Evolutionary conservation across 2,888 invertebrate genomes (phyloP), one percentile per base, ranked within the genome.

Genomic region (Drosophila austrosaltans): DNA sequence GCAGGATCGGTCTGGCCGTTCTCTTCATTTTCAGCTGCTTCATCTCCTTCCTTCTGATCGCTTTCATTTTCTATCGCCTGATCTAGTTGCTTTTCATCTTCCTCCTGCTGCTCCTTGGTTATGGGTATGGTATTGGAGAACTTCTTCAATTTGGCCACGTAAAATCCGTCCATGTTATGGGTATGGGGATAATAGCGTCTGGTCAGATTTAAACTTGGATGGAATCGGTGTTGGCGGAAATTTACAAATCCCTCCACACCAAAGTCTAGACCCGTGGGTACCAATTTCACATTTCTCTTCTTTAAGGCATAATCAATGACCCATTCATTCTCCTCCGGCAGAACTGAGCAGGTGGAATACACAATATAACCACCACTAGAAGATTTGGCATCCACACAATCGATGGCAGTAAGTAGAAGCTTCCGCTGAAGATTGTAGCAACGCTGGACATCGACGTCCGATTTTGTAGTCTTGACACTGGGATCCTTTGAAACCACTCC

Each of bases 81-180:
- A 36, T 92, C 89, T 42, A 91, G 72, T 69, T 92, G 86, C 56
- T 91, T 90, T 68, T 92, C 92, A 63, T 92, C 92, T 44, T 92
- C 90, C 63, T 93, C 92, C 64, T 92, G 92, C 20, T 92, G 85
- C 40, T 92, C 92, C 77, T 91, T 91, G 82, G 78, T 93, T 77
- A 93, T 92, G 3, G 93, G 93, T 93, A 94, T 93, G 48, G 95
- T 94, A 93, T 98, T 97, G 0, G 97, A 97, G 91, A 98, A 96
- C 91, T 99, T 99, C 93, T 98, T 98, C 12, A 99, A 92, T 93
- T 99, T 99, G 0, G 99, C 99, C 1, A 99, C 98, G 93, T 96
- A 99, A 93, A 99, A 99, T 3, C 99, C 99, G 93, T 99, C 99
- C 96, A 99, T 97, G 91, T 99, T 99, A 91, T 99, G 98, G 2